A percentile compares a stretch with the other conserved stretches of the same genome.
These are phyloP conservation scores for Helobdella robusta DNA, from an alignment of 2,888 invertebrate species.

Conservation along the genomic window DNA sequence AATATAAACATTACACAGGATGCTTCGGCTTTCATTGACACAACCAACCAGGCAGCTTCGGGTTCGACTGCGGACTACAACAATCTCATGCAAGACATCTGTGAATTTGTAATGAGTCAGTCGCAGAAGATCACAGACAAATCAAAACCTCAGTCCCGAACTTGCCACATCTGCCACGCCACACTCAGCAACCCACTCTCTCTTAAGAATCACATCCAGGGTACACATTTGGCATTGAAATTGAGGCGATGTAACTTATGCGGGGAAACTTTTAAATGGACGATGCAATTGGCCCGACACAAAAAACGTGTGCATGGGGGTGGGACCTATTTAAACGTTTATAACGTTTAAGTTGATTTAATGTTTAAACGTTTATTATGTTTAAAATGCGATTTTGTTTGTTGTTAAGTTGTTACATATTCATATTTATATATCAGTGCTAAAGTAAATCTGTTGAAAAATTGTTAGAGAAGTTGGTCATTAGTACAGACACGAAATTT, in stretches of 20 bases:
- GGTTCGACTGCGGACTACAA: slow-evolving; percentile 13
- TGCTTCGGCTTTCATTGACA: too few species aligned
- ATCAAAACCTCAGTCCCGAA: not conserved
- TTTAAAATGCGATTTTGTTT: too few species aligned
- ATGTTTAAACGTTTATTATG: too few species aligned
- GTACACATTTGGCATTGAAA: slow-evolving; percentile 29
- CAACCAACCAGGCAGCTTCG: too few species aligned
- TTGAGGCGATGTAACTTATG: slow-evolving; percentile 28
- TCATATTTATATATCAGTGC: too few species aligned
- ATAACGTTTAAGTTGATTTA: slow-evolving; percentile 24
- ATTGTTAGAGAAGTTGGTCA: too few species aligned
- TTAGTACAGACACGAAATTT: too few species aligned
- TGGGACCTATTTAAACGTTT: slow-evolving; percentile 23
- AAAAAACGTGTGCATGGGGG: slow-evolving; percentile 30
- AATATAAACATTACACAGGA: too few species aligned
- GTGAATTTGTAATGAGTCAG: slow-evolving; percentile 25
- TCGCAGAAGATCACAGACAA: slow-evolving; percentile 15
- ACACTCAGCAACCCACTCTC: slow-evolving; percentile 26
- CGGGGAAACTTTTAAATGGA: slow-evolving; percentile 32
- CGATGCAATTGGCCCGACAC: slow-evolving; percentile 29
- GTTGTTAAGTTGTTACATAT: too few species aligned
- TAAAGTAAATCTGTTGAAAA: too few species aligned
- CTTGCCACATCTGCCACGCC: slow-evolving; percentile 30
- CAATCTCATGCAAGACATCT: slow-evolving; percentile 24
- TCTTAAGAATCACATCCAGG: slow-evolving; percentile 30